Percentiles rank a stretch among this genome's conserved stretches.
Conservation (phyloP, 2,888 invertebrate species). For the Protonemura montana region DNA sequence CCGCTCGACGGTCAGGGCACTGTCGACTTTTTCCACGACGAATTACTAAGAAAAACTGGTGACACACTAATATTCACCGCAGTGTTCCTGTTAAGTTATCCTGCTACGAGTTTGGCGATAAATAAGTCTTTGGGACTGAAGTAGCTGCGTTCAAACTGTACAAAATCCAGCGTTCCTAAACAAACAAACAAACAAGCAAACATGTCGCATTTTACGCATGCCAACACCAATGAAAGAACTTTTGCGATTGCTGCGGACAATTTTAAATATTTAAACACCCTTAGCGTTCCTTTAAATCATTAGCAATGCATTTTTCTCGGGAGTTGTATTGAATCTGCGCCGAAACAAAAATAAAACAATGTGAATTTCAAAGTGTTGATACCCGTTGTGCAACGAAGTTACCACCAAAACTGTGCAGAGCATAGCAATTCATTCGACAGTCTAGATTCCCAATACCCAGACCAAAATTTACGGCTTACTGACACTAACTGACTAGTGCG, state of each 20-base stretch:
- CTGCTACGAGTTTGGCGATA: constrained; percentile 31
- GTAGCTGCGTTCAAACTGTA: constrained; percentile 32
- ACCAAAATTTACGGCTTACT: constrained; percentile 13
- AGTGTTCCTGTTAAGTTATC: constrained; percentile 46
- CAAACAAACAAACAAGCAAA: constrained; percentile 9
- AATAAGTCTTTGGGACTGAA: constrained; percentile 43
- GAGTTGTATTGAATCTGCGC: constrained; percentile 39
- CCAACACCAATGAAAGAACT: constrained; percentile 45
- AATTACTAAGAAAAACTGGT: constrained; percentile 27
- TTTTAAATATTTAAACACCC: constrained; percentile 36
- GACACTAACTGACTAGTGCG: constrained; percentile 40
- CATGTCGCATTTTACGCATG: constrained; percentile 41
- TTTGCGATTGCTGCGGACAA: constrained; percentile 28
- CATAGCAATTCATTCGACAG: neutral
- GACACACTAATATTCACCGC: constrained; percentile 43
- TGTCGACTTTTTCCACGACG: constrained; percentile 39
- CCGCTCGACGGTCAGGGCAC: constrained; percentile 19
- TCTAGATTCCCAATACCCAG: constrained; percentile 37
- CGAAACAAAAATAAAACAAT: constrained; percentile 31
- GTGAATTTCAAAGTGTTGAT: constrained; percentile 40
- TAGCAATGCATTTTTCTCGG: constrained; percentile 42
- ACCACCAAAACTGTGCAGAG: constrained; percentile 37
- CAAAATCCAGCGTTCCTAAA: constrained; percentile 47
- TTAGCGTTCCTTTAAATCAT: constrained; percentile 43
- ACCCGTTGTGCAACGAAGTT: constrained; percentile 36